Evolutionary conservation across 2,888 invertebrate species (phyloP).

Genomic region (Mechanitis mazaeus): DNA sequence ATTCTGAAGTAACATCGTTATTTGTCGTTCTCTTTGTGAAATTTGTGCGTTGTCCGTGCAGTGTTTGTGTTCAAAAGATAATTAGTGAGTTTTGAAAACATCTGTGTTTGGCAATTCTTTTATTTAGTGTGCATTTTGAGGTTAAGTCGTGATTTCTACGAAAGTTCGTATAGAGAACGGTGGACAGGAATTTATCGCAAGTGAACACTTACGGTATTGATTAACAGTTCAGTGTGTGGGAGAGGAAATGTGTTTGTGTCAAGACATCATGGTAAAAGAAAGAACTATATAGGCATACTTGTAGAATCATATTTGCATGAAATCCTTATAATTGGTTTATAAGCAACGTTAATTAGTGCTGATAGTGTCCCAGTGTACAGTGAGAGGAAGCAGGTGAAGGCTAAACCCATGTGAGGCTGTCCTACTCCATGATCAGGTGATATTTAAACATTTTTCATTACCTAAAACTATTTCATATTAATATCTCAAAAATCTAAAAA

Average conservation of each 20-base stretch:
- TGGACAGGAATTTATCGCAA: slow-evolving; percentile 25
- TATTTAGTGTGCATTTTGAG: slow-evolving; percentile 66
- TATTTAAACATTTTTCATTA: slow-evolving; percentile 18
- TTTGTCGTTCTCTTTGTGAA: slow-evolving; percentile 56
- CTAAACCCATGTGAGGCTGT: slow-evolving; percentile 25
- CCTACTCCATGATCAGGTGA: slow-evolving; percentile 33
- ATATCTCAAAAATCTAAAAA: not conserved
- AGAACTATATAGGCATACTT: slow-evolving; percentile 13
- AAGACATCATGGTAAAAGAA: slow-evolving; percentile 38
- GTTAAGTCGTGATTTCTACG: slow-evolving; percentile 62
- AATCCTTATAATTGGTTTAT: not conserved
- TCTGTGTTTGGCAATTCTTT: slow-evolving; percentile 61
- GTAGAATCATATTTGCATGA: not conserved
- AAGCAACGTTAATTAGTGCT: not conserved
- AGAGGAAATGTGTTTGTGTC: slow-evolving; percentile 39
- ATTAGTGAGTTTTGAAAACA: slow-evolving; percentile 54
- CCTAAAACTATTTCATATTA: not conserved
- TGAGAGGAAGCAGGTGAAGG: slow-evolving; percentile 36
- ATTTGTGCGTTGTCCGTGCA: slow-evolving; percentile 46
- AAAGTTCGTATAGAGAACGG: slow-evolving; percentile 34
- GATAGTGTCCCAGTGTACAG: slow-evolving; percentile 16
- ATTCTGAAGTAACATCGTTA: slow-evolving; percentile 49
- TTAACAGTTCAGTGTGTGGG: slow-evolving; percentile 35
- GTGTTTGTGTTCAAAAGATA: slow-evolving; percentile 55
- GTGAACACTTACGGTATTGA: slow-evolving; percentile 17